Conservation (phyloP, 2,797 vertebrate genomes). For the Mycteria americana region DNA sequence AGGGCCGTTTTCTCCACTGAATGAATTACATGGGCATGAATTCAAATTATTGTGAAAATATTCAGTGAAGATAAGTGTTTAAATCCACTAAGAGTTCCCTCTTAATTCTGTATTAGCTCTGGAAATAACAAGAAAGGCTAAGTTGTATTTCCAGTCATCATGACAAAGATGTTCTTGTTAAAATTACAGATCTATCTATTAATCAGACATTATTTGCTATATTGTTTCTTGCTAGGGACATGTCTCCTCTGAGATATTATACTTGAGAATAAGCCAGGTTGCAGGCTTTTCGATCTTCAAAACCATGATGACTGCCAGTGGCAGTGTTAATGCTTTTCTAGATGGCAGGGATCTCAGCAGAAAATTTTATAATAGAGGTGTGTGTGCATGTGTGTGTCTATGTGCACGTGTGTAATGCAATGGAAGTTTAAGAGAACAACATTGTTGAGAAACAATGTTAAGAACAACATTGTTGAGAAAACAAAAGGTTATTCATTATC, state of each 20-base stretch:
- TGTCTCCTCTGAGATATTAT: neutral
- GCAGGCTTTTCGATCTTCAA: neutral
- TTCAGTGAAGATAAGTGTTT: neutral
- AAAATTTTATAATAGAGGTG: neutral
- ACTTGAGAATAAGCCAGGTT: neutral
- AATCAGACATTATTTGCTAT: neutral
- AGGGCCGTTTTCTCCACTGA: neutral
- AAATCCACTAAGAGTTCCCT: neutral
- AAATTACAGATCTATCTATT: neutral
- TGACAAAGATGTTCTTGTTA: neutral
- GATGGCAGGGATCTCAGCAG: neutral
- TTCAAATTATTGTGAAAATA: neutral
- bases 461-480: neutral
- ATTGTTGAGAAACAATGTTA: too few species aligned
- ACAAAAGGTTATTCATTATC: neutral
- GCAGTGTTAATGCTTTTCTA: neutral
- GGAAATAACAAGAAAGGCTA: neutral
- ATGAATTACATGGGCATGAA: neutral
- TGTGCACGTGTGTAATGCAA: neutral
- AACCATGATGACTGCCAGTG: neutral
- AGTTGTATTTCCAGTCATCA: neutral
- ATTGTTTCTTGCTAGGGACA: neutral
- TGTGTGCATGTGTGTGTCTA: neutral
- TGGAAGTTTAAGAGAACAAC: neutral
- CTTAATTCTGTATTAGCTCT: neutral